These are phyloP conservation scores for Eutrigla gurnardus DNA, from an alignment of 2,797 vertebrate genomes.

Conservation along the genomic window DNA sequence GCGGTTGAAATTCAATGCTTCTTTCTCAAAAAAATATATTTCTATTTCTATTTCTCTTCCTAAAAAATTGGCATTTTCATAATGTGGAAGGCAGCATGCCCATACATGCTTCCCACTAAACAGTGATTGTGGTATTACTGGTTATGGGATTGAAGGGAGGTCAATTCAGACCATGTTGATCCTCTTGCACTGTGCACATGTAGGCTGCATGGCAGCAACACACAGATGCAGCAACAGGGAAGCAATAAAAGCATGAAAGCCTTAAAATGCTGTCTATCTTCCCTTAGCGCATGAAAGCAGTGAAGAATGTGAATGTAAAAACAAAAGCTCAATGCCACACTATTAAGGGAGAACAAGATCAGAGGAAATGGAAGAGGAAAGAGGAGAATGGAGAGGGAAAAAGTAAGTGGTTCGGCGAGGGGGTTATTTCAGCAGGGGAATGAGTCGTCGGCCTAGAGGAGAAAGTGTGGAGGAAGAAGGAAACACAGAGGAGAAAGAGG, in stretches of 20 bases:
- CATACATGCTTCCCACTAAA: neutral
- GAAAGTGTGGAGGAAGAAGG: conserved; percentile 36
- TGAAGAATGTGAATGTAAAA: conserved; percentile 9
- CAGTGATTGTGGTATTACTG: neutral
- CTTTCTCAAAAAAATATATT: conserved; percentile 21
- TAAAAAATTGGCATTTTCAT: conserved; percentile 6
- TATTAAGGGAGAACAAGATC: neutral
- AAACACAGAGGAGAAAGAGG: conserved; percentile 32
- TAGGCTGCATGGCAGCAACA: neutral
- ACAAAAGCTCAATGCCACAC: neutral
- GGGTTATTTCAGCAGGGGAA: conserved; percentile 16
- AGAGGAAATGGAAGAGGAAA: neutral
- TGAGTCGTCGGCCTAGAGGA: conserved; percentile 20
- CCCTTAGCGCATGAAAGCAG: conserved; percentile 10
- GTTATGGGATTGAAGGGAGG: conserved; percentile 23
- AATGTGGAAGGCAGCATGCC: neutral
- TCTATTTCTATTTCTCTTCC: neutral
- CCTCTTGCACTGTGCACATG: conserved; percentile 23
- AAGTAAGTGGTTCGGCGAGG: neutral
- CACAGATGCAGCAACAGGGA: conserved; percentile 28
- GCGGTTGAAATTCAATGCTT: conserved; percentile 15
- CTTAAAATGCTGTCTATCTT: conserved; percentile 5
- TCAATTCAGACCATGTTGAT: conserved; percentile 29
- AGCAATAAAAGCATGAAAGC: conserved; percentile 12
- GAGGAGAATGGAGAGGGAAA: neutral